Evolutionary conservation across 2,113 vertebrate genomes (phyloP).

Genomic region (Hipposideros armiger): DNA sequence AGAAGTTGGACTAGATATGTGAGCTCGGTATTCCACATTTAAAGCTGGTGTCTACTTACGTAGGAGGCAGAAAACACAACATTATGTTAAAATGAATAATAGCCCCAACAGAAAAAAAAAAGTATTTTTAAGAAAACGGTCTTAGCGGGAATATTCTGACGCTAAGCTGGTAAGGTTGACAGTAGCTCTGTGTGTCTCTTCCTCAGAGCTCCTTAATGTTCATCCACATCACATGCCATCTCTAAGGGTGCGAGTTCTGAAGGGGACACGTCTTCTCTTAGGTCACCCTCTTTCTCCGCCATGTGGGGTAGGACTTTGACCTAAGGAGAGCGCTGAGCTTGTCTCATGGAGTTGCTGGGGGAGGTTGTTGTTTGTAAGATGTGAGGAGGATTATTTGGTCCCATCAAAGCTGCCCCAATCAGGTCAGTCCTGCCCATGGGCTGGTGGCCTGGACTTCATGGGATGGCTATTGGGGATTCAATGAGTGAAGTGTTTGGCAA

Average conservation of each 20-base stretch:
- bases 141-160: background rate
- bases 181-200: background rate
- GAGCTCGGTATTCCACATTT: background rate
- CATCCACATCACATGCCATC: rapidly evolving
- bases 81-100: conserved; percentile 43
- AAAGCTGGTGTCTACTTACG: conserved; percentile 29
- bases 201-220: rapidly evolving
- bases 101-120: background rate
- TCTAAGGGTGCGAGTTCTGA: rapidly evolving
- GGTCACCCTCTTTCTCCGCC: background rate
- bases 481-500: background rate
- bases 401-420: background rate
- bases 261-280: background rate
- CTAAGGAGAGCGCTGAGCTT: background rate
- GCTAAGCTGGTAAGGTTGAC: background rate
- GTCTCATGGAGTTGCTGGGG: rapidly evolving
- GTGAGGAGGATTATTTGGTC: background rate
- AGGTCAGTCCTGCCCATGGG: background rate
- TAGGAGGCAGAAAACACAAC: conserved; percentile 25
- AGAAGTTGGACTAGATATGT: conserved; percentile 45
- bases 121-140: conserved; percentile 9
- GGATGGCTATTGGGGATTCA: background rate
- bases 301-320: background rate
- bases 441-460: background rate
- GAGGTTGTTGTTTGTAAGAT: background rate